phyloP scores from a whole-genome alignment of 2,113 vertebrate genomes.

The Piaya cayana region DNA sequence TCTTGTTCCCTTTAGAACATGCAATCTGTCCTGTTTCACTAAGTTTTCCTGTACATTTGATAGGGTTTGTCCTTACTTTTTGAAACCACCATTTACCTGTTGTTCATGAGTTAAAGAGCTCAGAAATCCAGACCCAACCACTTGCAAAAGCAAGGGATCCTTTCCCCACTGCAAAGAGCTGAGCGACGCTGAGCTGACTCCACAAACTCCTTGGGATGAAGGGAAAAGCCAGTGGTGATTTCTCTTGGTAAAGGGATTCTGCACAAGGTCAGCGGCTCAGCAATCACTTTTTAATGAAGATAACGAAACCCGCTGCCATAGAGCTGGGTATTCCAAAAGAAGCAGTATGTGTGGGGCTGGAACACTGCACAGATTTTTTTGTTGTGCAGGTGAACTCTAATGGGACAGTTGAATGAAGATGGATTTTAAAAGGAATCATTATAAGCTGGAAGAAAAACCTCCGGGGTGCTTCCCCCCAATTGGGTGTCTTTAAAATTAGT shows the following conservation, averaged over 20 bases:
- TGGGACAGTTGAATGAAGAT: not conserved
- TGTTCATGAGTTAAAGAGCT: not conserved
- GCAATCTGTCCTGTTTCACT: not conserved
- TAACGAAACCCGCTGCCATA: not conserved
- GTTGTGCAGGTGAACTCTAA: not conserved
- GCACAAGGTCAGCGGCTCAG: not conserved
- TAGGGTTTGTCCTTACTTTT: not conserved
- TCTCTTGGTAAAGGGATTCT: not conserved
- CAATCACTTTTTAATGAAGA: not conserved
- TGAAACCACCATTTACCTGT: not conserved
- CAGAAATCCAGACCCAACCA: not conserved
- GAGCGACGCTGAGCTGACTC: not conserved
- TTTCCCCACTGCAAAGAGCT: not conserved
- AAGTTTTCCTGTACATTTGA: not conserved
- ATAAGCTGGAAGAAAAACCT: not conserved
- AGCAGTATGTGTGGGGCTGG: not conserved
- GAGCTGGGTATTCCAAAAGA: not conserved
- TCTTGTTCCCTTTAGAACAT: not conserved
- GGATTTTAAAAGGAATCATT: not conserved
- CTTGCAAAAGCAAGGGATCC: not conserved
- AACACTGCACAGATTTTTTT: not conserved
- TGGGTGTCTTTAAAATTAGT: not conserved
- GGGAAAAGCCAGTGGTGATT: not conserved
- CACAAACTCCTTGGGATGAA: not conserved
- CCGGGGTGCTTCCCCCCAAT: not conserved